Conservation (phyloP, 2,888 invertebrate genomes). For the Eupelmus urozonus region DNA sequence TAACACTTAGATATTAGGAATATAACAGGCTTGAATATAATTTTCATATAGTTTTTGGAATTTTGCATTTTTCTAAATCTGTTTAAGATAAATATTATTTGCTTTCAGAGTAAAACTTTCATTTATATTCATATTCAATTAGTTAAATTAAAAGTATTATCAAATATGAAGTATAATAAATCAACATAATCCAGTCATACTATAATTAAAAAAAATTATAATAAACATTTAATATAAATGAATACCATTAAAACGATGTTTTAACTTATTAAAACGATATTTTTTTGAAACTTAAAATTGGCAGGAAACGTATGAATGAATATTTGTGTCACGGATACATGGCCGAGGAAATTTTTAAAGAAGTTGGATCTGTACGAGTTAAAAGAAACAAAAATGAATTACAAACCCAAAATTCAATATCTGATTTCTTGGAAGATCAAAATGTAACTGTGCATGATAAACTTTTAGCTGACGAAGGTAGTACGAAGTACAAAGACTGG, state of each 20-base stretch:
- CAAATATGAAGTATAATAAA: no score
- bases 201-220: no score
- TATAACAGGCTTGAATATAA: no score
- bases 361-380: slow-evolving; percentile 79
- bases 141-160: no score
- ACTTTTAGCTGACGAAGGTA: slow-evolving; percentile 84
- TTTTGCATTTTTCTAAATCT: background rate
- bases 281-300: slow-evolving; percentile 45
- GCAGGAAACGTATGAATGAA: slow-evolving; percentile 89
- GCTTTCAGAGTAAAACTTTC: no score
- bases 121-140: no score
- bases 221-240: no score
- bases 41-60: background rate
- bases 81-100: background rate
- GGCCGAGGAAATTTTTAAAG: slow-evolving; percentile 85
- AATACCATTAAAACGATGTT: no score
- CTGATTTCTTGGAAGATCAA: slow-evolving; percentile 66
- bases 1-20: no score
- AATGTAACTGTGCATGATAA: slow-evolving; percentile 77
- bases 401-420: slow-evolving; percentile 69
- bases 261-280: background rate
- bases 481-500: slow-evolving; percentile 87
- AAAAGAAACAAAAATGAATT: slow-evolving; percentile 74
- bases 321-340: slow-evolving; percentile 87
- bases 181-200: no score